A percentile compares a stretch with the other conserved stretches of the same genome.
phyloP scores from a whole-genome alignment of 2,888 invertebrate species.

The Drosophila algonquin region DNA sequence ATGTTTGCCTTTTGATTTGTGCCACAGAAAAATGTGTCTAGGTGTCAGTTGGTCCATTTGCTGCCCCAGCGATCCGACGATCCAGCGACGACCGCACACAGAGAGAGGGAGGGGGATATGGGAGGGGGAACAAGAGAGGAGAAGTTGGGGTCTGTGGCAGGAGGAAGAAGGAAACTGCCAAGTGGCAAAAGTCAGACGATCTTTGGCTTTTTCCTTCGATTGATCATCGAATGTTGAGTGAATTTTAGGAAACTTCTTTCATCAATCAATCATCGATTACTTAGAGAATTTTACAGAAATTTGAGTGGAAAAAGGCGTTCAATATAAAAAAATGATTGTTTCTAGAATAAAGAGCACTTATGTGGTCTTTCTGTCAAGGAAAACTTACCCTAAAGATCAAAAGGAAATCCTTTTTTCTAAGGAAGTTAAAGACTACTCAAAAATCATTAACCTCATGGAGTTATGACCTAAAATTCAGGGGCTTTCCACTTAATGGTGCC shows the following conservation, averaged over 20 bases:
- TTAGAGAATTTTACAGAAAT: no score
- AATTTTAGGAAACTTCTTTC: background rate
- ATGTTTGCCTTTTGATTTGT: constrained; percentile 81
- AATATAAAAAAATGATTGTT: background rate
- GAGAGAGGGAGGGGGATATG: constrained; percentile 4
- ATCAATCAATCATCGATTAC: no score
- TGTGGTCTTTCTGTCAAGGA: background rate
- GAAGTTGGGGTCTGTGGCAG: background rate
- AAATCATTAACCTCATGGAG: no score
- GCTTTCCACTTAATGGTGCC: no score
- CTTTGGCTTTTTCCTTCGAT: background rate
- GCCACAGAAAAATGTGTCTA: constrained; percentile 79
- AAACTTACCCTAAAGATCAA: background rate
- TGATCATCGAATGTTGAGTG: no score
- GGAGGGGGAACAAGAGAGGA: background rate
- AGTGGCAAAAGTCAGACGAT: background rate
- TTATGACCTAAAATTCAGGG: no score
- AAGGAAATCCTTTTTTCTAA: background rate
- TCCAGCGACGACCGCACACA: constrained; percentile 46
- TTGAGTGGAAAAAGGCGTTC: background rate
- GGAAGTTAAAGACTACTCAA: no score
- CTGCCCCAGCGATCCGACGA: constrained; percentile 28
- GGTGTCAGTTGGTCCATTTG: constrained; percentile 68
- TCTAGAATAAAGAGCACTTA: background rate
- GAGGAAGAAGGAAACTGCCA: background rate